These are phyloP conservation scores for Spondyliosoma cantharus DNA, from an alignment of 2,797 vertebrate species.

Conservation along the genomic window DNA sequence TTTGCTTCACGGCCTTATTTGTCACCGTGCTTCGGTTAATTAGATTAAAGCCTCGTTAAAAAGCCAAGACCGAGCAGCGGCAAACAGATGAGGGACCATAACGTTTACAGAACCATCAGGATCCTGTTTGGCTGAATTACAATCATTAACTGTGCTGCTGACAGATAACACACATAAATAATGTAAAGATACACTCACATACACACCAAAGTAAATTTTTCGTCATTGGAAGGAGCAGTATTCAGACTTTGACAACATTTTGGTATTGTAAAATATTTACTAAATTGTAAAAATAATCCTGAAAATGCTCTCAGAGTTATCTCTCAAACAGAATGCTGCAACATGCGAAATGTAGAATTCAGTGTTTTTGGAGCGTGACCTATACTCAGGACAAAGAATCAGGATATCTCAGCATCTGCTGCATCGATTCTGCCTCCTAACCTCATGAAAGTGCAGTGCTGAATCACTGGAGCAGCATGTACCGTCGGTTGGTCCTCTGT, in stretches of 20 bases:
- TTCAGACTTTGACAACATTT: neutral
- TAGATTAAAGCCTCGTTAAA: conserved; percentile 34
- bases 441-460: neutral
- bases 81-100: conserved; percentile 13
- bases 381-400: no score
- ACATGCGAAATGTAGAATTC: neutral
- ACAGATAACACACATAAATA: neutral
- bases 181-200: neutral
- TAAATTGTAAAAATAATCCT: neutral
- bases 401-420: neutral
- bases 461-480: neutral
- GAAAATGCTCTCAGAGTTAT: neutral
- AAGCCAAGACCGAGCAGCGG: neutral
- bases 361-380: neutral
- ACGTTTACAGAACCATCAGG: neutral
- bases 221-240: neutral
- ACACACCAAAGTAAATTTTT: neutral
- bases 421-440: neutral
- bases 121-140: neutral
- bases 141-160: neutral
- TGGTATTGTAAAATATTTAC: neutral
- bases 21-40: conserved; percentile 27
- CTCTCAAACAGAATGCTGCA: neutral
- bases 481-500: neutral
- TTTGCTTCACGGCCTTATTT: conserved; percentile 19